These are phyloP conservation scores for Pogonognathellus flavescens DNA, from an alignment of 1,140 invertebrate genomes.

Conservation along the genomic window DNA sequence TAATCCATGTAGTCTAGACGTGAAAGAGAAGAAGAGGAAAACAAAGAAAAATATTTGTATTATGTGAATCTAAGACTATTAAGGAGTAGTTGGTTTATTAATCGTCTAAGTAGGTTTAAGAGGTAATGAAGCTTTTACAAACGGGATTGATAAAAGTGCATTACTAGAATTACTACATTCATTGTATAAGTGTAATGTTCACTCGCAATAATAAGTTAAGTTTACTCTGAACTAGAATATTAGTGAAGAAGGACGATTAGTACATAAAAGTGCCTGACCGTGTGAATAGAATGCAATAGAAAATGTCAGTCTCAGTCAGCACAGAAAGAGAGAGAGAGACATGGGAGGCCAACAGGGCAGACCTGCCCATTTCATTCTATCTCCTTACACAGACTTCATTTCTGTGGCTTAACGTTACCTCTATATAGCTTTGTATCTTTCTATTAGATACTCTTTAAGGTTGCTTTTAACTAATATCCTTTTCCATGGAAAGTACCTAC, in stretches of 20 bases:
- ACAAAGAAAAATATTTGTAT: slow-evolving; percentile 9
- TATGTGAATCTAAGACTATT: background rate
- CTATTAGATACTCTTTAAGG: background rate
- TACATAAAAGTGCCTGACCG: slow-evolving; percentile 11
- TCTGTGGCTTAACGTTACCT: background rate
- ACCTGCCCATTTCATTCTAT: slow-evolving; percentile 38
- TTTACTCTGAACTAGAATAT: background rate
- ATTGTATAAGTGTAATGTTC: too few species aligned
- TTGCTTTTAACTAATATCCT: slow-evolving; percentile 21
- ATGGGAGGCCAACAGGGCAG: slow-evolving; percentile 51
- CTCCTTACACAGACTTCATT: background rate
- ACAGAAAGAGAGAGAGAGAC: slow-evolving; percentile 14
- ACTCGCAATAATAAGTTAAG: background rate
- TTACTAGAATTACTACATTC: background rate
- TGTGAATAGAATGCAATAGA: slow-evolving; percentile 48
- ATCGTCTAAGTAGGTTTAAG: background rate
- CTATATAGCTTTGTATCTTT: too few species aligned
- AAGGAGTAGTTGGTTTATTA: slow-evolving; percentile 18
- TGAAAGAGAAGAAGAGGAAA: background rate
- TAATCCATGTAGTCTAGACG: background rate
- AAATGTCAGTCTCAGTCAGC: slow-evolving; percentile 25
- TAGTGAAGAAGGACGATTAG: slow-evolving; percentile 34
- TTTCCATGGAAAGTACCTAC: background rate
- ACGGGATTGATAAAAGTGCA: background rate
- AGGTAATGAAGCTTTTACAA: background rate